A percentile compares a stretch with the other conserved stretches of the same genome.
phyloP scores from a whole-genome alignment of 1,140 invertebrate species.

The Drosophila ananassae region DNA sequence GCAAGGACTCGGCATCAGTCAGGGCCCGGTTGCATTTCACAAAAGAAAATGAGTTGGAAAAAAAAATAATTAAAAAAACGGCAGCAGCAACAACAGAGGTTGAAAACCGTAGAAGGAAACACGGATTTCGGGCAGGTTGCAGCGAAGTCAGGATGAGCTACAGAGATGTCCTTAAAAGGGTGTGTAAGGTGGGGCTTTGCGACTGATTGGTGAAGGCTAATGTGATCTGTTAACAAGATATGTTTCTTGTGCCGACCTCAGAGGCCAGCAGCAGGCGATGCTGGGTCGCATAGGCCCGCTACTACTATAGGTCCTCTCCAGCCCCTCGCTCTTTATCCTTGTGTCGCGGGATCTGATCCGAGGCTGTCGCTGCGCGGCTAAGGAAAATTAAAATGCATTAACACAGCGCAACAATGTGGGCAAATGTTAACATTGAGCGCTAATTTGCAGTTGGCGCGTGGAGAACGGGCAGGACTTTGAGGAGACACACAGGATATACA shows the following conservation, averaged over 20 bases:
- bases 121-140: constrained; percentile 5
- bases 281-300: not conserved
- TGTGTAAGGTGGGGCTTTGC: too few species aligned
- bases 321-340: not conserved
- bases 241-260: too few species aligned
- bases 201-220: too few species aligned
- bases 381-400: constrained; percentile 76
- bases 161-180: not conserved
- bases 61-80: constrained; percentile 65
- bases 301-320: not conserved
- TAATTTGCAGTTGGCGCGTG: constrained; percentile 51
- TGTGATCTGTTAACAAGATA: too few species aligned
- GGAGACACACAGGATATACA: not conserved
- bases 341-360: not conserved
- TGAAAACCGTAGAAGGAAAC: not conserved
- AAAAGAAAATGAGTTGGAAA: constrained; percentile 79
- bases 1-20: constrained; percentile 59
- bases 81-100: constrained; percentile 17
- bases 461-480: not conserved
- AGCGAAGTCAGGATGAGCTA: constrained; percentile 28
- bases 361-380: not conserved
- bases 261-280: too few species aligned
- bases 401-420: constrained; percentile 76
- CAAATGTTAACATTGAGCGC: constrained; percentile 78
- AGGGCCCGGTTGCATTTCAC: constrained; percentile 53